These are phyloP conservation scores for Cheilosia soror DNA, from an alignment of 2,888 invertebrate species.

Conservation along the genomic window DNA sequence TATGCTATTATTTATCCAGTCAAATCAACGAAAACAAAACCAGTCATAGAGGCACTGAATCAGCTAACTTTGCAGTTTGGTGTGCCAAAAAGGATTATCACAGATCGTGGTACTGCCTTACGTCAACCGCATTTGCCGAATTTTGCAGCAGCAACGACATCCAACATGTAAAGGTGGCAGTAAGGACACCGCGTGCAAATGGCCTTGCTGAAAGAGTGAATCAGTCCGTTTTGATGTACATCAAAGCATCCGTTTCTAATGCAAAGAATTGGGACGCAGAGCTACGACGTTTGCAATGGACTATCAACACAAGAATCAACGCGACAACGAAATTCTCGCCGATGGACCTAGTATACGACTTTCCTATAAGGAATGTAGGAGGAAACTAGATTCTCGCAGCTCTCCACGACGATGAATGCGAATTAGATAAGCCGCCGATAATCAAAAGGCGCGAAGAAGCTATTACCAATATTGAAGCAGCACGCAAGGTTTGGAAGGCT, in stretches of 20 bases:
- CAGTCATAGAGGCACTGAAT: neutral
- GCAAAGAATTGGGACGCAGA: constrained; percentile 23
- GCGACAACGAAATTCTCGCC: constrained; percentile 30
- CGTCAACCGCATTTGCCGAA: constrained; percentile 32
- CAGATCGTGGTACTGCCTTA: constrained; percentile 43
- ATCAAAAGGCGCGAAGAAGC: neutral
- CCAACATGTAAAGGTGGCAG: constrained; percentile 45
- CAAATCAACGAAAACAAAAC: constrained; percentile 46
- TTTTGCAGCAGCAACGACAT: constrained; percentile 41
- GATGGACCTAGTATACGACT: constrained; percentile 9
- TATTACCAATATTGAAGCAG: neutral
- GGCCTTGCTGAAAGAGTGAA: constrained; percentile 36
- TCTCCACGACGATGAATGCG: constrained; percentile 11
- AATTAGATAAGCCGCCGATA: neutral
- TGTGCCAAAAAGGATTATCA: constrained; percentile 8
- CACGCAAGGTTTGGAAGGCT: neutral
- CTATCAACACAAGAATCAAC: constrained; percentile 12
- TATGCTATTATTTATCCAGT: constrained; percentile 47
- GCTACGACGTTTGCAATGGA: constrained; percentile 33
- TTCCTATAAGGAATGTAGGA: neutral
- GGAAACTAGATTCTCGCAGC: constrained; percentile 2
- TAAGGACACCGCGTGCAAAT: constrained; percentile 42
- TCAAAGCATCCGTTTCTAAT: neutral
- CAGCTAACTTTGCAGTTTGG: constrained; percentile 13
- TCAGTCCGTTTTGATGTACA: constrained; percentile 4